phyloP scores from a whole-genome alignment of 2,888 invertebrate genomes.

The Calameuta filiformis region DNA sequence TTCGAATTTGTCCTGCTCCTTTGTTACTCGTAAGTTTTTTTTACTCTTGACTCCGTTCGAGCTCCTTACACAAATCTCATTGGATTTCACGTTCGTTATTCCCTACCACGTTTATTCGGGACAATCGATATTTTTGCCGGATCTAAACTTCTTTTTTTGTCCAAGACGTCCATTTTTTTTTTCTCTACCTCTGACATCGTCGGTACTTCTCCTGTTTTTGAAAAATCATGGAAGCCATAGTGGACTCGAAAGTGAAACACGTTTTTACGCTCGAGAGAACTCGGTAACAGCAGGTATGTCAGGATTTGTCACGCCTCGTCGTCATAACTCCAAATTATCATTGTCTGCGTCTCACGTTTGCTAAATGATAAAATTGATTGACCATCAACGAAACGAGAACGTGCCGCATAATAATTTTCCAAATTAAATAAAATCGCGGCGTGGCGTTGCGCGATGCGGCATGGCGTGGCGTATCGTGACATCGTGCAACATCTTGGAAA shows the following conservation, averaged over 20 bases:
- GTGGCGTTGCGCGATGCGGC: neutral
- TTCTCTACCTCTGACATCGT: neutral
- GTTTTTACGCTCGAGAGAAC: neutral
- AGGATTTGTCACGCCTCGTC: neutral
- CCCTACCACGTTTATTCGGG: neutral
- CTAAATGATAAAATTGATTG: neutral
- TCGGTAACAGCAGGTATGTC: neutral
- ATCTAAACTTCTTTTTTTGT: neutral
- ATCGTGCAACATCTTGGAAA: neutral
- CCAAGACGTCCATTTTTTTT: neutral
- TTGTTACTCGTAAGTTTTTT: neutral
- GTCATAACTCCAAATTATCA: neutral
- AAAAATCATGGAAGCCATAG: neutral
- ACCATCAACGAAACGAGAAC: neutral
- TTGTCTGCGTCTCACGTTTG: neutral
- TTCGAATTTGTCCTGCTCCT: neutral
- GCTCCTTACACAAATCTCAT: neutral
- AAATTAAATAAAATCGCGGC: neutral
- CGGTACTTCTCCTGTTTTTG: neutral
- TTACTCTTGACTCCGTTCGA: neutral
- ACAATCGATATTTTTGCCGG: neutral
- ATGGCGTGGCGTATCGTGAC: neutral
- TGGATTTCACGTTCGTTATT: neutral
- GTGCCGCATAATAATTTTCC: neutral
- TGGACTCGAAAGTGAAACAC: neutral